phyloP scores from a whole-genome alignment of 1,140 invertebrate species.

The Trachymyrmex septentrionalis region DNA sequence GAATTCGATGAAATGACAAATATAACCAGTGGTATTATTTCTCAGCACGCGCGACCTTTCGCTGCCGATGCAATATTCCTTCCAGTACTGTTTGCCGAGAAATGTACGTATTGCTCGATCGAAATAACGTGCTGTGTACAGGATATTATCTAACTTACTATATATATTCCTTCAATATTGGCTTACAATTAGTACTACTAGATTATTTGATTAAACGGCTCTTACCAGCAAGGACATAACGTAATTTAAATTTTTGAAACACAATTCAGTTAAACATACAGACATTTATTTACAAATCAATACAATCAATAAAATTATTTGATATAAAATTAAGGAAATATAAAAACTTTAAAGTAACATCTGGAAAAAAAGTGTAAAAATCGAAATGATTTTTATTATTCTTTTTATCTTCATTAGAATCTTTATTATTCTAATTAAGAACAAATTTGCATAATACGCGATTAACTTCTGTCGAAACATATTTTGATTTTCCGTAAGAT shows the following conservation, averaged over 20 bases:
- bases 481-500: background rate
- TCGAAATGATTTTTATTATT: background rate
- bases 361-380: background rate
- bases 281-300: background rate
- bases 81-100: constrained; percentile 1
- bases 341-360: background rate
- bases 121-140: background rate
- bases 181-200: background rate
- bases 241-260: background rate
- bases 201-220: background rate
- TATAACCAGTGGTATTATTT: constrained; percentile 12
- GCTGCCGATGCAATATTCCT: constrained; percentile 30
- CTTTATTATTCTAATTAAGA: background rate
- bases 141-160: background rate
- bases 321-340: constrained; percentile 2
- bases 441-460: background rate
- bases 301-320: background rate
- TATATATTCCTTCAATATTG: constrained; percentile 1
- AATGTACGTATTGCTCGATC: background rate
- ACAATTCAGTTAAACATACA: too few species aligned
- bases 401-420: too few species aligned
- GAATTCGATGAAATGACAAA: constrained; percentile 29
- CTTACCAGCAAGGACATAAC: background rate
- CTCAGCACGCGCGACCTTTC: constrained; percentile 1
- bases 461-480: background rate